Percentiles rank a stretch among this genome's conserved stretches.
Evolutionary conservation across 2,888 invertebrate genomes (phyloP).

Genomic region (Metacarcinus magister): DNA sequence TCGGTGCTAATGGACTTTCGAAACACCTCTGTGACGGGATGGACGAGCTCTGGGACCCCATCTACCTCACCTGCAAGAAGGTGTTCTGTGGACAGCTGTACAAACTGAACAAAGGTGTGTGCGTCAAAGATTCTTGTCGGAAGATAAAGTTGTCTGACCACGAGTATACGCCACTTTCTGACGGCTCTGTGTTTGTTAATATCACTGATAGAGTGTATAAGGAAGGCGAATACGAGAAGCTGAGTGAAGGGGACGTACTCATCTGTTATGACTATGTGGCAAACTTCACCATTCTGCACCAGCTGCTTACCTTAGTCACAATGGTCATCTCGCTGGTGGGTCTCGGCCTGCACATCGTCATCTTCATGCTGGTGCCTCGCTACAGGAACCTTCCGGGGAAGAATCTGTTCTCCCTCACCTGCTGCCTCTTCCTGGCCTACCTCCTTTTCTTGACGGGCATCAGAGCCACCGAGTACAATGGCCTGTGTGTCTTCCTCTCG

Average conservation of each 20-base stretch:
- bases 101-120: constrained; percentile 80
- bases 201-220: constrained; percentile 75
- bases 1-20: constrained; percentile 82
- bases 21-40: constrained; percentile 66
- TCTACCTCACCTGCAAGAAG: constrained; percentile 79
- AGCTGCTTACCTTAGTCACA: constrained; percentile 84
- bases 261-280: constrained; percentile 83
- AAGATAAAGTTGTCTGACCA: constrained; percentile 82
- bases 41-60: constrained; percentile 83
- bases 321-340: constrained; percentile 84
- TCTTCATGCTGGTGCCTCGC: constrained; percentile 84
- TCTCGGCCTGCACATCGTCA: constrained; percentile 84
- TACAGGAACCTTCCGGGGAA: constrained; percentile 85
- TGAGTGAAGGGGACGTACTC: constrained; percentile 82
- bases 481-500: constrained; percentile 83
- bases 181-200: constrained; percentile 83
- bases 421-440: constrained; percentile 85
- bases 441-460: constrained; percentile 84
- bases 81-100: constrained; percentile 79
- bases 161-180: constrained; percentile 80
- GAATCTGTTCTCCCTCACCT: constrained; percentile 84
- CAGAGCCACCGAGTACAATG: constrained; percentile 63
- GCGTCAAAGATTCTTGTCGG: constrained; percentile 82
- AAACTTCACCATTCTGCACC: constrained; percentile 83
- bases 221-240: constrained; percentile 83